Percentiles rank a stretch among this genome's conserved stretches.
Evolutionary conservation across 2,888 invertebrate genomes (phyloP).

Genomic region (Clostera curtula): DNA sequence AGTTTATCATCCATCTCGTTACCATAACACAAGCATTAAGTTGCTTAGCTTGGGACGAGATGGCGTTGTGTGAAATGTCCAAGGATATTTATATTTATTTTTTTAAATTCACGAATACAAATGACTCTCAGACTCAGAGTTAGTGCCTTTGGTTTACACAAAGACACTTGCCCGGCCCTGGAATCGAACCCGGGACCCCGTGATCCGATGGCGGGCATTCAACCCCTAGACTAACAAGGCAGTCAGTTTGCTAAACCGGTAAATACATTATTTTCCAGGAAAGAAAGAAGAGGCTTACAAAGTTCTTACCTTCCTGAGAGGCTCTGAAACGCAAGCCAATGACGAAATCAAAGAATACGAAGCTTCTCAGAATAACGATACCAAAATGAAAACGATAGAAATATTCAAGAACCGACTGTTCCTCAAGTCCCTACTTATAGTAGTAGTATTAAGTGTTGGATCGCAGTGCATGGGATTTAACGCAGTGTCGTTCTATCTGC

Average conservation of each 20-base stretch:
- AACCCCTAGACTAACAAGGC: no score
- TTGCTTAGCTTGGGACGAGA: no score
- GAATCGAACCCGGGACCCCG: no score
- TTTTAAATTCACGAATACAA: no score
- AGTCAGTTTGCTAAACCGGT: not conserved
- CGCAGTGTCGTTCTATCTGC: slow-evolving; percentile 42
- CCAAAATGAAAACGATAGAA: slow-evolving; percentile 13
- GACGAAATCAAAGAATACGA: slow-evolving; percentile 45
- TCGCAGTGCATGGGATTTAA: slow-evolving; percentile 39
- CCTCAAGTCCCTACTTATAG: slow-evolving; percentile 11
- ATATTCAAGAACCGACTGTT: slow-evolving; percentile 15
- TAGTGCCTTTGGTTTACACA: no score
- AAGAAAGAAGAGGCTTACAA: slow-evolving; percentile 34
- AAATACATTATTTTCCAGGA: slow-evolving; percentile 29
- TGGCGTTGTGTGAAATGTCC: no score
- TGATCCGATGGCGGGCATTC: no score
- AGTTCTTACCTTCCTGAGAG: slow-evolving; percentile 36
- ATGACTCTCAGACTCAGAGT: no score
- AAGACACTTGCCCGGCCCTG: no score
- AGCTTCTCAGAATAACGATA: slow-evolving; percentile 5
- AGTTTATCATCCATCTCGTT: no score
- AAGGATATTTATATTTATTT: no score
- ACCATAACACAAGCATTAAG: no score
- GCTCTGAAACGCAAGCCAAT: slow-evolving; percentile 33
- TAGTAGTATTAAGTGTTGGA: slow-evolving; percentile 7